Percentiles rank a stretch among this genome's conserved stretches.
Evolutionary conservation across 2,888 invertebrate species (phyloP).

Genomic region (Brenthis daphne): DNA sequence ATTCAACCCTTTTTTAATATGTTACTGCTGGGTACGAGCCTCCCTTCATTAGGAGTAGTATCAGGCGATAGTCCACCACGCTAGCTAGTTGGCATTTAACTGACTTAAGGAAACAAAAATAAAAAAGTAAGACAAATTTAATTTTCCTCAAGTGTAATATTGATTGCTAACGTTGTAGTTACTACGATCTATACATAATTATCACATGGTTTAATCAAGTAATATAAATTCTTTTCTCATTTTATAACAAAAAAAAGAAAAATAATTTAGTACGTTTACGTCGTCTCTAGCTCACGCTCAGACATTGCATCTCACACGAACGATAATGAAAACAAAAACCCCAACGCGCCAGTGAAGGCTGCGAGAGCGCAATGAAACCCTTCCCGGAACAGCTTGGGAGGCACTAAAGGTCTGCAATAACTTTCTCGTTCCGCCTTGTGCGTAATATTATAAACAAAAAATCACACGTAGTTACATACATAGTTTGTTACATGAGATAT

Average conservation of each 20-base stretch:
- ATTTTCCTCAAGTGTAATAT: too few species aligned
- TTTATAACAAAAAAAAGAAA: constrained; percentile 1
- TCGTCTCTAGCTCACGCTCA: constrained; percentile 2
- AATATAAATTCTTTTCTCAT: neutral
- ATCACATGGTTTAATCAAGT: neutral
- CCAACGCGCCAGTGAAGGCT: neutral
- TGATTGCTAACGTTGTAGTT: too few species aligned
- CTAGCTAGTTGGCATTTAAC: too few species aligned
- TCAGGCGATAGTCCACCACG: too few species aligned
- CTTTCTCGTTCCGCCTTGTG: neutral
- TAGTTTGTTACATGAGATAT: too few species aligned
- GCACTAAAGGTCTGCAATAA: constrained; percentile 6
- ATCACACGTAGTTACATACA: too few species aligned
- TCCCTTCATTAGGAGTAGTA: too few species aligned
- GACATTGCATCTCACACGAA: neutral
- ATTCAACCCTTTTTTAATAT: too few species aligned
- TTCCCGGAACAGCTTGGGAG: constrained; percentile 7
- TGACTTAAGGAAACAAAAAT: too few species aligned
- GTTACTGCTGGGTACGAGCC: too few species aligned
- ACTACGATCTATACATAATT: too few species aligned
- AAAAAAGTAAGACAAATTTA: too few species aligned
- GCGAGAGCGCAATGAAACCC: constrained; percentile 10
- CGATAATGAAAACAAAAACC: constrained; percentile 13
- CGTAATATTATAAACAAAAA: neutral
- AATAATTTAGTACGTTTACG: constrained; percentile 2